Evolutionary conservation across 2,888 invertebrate genomes (phyloP), one percentile per base, ranked within the genome.

Genomic region (Chorisops tibialis): DNA sequence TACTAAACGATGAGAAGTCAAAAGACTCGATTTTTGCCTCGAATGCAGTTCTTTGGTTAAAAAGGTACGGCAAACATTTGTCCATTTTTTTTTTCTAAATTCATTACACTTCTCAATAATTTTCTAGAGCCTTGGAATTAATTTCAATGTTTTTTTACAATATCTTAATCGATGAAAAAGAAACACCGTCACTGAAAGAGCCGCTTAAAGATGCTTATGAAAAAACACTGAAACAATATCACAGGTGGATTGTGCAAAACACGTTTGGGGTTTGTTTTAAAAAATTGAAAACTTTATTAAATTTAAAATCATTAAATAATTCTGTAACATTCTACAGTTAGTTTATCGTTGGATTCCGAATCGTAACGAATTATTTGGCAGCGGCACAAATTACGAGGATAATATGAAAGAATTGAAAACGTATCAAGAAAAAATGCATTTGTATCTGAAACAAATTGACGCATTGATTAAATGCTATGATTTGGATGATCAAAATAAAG

Each of bases 181-280:
- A 62, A 11, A 63, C 75, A 22, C 83, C 86, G 67, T 83, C 83
- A 71, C 79, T 90, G 70, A 83, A 83, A 61, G 81, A 81, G 19
- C 83, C 85, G 72, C 79, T 88, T 52, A 83, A 82, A 67, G 77
- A 80, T 63, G 86, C 91, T 1, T 91, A 91, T 74, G 82, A 86
- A 69, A 82, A 83, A 52, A 85, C 87, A 37, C 78, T 92, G 18
- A 87, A 88, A 73, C 82, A 82, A 64, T 86, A 88, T 73, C 91
- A 91, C 70, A 87, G 85, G 65, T 91, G 89, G 85, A 79, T 90
- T 70, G 85, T 87, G 3, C 87, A 87, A 71, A 86, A 87, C 78
- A 75, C 90, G 51, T 89, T 90, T 74, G 79, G 80, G 73, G 90
- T 89, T n/a, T n/a, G 80, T 79, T 81, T 79, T 38, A 14, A 19